Conservation (phyloP, 1,140 invertebrate species). For the Drosophila jambulina region DNA sequence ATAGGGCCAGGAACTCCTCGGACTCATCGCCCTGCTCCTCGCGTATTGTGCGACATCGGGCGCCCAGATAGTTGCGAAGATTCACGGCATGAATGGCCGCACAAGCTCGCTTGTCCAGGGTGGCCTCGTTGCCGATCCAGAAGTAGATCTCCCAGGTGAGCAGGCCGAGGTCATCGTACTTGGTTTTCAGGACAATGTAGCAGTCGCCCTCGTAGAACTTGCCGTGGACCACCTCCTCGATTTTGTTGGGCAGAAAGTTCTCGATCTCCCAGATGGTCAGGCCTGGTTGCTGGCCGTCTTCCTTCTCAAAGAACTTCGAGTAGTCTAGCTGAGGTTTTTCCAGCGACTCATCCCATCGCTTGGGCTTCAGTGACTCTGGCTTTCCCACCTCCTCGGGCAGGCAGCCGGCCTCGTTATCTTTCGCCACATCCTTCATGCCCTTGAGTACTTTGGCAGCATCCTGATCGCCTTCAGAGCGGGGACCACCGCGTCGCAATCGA, state of each 20-base stretch:
- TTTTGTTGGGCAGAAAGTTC: slow-evolving; percentile 98
- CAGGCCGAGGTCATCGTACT: slow-evolving; percentile 93
- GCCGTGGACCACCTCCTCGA: slow-evolving; percentile 96
- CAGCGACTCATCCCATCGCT: slow-evolving; percentile 96
- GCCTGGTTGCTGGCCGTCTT: slow-evolving; percentile 96
- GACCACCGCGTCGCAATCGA: slow-evolving; percentile 90
- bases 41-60: slow-evolving; percentile 97
- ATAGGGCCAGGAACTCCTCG: slow-evolving; percentile 97
- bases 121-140: slow-evolving; percentile 98
- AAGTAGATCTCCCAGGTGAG: slow-evolving; percentile 98
- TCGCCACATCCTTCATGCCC: slow-evolving; percentile 99
- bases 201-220: slow-evolving; percentile 99
- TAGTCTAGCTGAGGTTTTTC: slow-evolving; percentile 99
- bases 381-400: slow-evolving; percentile 26
- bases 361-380: slow-evolving; percentile 88
- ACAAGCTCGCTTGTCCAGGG: slow-evolving; percentile 98
- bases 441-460: slow-evolving; percentile 98
- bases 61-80: slow-evolving; percentile 97
- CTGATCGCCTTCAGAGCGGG: slow-evolving; percentile 89
- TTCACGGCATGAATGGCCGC: slow-evolving; percentile 99
- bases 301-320: slow-evolving; percentile 99
- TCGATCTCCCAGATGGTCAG: slow-evolving; percentile 99
- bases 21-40: slow-evolving; percentile 98
- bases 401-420: slow-evolving; percentile 86
- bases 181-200: slow-evolving; percentile 98